A percentile compares a stretch with the other conserved stretches of the same genome.
These are phyloP conservation scores for Hormaphis cornu DNA, from an alignment of 1,140 invertebrate species.

Conservation along the genomic window DNA sequence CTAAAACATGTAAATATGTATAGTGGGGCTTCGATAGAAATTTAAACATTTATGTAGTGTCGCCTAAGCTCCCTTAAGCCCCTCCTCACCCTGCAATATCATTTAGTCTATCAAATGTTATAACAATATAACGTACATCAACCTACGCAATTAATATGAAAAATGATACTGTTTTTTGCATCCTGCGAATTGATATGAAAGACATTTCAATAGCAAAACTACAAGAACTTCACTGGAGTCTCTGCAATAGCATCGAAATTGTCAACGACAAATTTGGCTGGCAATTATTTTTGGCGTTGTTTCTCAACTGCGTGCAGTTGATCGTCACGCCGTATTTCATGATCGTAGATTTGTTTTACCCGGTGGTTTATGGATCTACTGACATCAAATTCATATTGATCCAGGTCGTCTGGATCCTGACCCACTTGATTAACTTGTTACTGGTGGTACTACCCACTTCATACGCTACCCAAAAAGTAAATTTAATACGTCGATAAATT, in stretches of 20 bases:
- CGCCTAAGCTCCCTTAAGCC: too few species aligned
- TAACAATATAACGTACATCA: too few species aligned
- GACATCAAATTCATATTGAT: slow-evolving; percentile 34
- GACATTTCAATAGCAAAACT: not conserved
- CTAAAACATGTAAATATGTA: too few species aligned
- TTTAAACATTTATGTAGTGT: too few species aligned
- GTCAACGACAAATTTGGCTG: slow-evolving; percentile 34
- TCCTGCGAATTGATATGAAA: not conserved
- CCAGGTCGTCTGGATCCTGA: slow-evolving; percentile 34
- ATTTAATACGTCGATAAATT: too few species aligned
- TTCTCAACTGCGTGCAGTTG: slow-evolving; percentile 35
- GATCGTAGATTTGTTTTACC: slow-evolving; percentile 35
- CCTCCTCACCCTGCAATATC: too few species aligned
- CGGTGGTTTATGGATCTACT: slow-evolving; percentile 31
- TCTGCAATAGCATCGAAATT: slow-evolving; percentile 33
- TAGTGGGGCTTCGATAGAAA: too few species aligned
- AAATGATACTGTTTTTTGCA: too few species aligned
- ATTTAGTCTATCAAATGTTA: too few species aligned
- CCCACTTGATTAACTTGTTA: slow-evolving; percentile 33
- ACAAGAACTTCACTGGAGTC: slow-evolving; percentile 34
- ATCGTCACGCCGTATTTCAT: slow-evolving; percentile 35
- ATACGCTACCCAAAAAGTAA: slow-evolving; percentile 24
- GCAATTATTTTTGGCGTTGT: slow-evolving; percentile 30
- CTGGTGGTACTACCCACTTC: slow-evolving; percentile 33
- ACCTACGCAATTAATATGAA: too few species aligned